phyloP scores from a whole-genome alignment of 2,888 invertebrate genomes.

The Allacma fusca region DNA sequence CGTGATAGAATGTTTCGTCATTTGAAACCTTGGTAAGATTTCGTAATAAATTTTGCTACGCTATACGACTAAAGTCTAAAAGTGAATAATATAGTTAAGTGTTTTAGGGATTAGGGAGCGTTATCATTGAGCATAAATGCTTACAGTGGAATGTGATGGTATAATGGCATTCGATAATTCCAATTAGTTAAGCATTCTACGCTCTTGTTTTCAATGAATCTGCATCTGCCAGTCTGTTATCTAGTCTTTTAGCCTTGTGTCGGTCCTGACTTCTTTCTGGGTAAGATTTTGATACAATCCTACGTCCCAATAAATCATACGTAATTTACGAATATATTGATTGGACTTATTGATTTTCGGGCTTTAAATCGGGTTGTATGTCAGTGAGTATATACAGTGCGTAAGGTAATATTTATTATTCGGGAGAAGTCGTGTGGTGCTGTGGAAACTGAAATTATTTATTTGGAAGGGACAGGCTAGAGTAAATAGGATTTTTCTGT shows the following conservation, averaged over 20 bases:
- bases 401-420: too few species aligned
- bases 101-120: too few species aligned
- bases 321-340: not conserved
- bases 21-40: slow-evolving; percentile 4
- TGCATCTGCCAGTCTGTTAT: not conserved
- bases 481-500: too few species aligned
- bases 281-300: not conserved
- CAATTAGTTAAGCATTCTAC: not conserved
- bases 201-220: not conserved
- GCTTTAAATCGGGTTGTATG: too few species aligned
- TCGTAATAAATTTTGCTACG: not conserved
- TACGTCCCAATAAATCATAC: not conserved
- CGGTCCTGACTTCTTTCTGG: not conserved
- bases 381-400: too few species aligned
- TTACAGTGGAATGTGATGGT: not conserved
- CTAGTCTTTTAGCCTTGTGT: not conserved
- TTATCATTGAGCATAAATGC: too few species aligned
- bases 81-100: not conserved
- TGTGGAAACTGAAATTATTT: too few species aligned
- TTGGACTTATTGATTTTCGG: too few species aligned
- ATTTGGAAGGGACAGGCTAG: too few species aligned
- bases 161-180: not conserved
- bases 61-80: not conserved
- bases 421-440: too few species aligned
- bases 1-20: slow-evolving; percentile 12